These are phyloP conservation scores for Neria commutata DNA, from an alignment of 2,888 invertebrate species.

Conservation along the genomic window DNA sequence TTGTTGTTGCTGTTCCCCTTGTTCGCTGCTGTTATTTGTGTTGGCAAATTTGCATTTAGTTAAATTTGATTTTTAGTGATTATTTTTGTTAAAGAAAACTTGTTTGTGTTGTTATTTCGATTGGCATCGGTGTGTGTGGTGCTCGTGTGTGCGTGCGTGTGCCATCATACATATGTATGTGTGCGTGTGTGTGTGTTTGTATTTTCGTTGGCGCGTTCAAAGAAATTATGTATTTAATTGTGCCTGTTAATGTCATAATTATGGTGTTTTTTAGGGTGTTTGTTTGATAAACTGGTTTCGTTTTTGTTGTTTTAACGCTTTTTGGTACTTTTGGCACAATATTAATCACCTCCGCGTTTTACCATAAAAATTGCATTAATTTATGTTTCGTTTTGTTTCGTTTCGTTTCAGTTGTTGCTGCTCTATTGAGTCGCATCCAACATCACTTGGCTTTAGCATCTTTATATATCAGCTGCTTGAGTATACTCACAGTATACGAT, in stretches of 20 bases:
- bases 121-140: neutral
- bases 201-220: neutral
- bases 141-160: too few relatives aligned
- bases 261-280: conserved; percentile 25
- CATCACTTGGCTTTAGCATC: too few relatives aligned
- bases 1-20: conserved; percentile 10
- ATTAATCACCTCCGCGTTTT: conserved; percentile 21
- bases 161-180: too few relatives aligned
- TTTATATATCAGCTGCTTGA: too few relatives aligned
- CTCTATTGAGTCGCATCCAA: too few relatives aligned
- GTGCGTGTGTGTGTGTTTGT: neutral
- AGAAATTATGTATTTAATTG: conserved; percentile 32
- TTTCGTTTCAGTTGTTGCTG: conserved; percentile 1
- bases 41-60: conserved; percentile 44
- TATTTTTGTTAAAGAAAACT: conserved; percentile 33
- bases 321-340: conserved; percentile 15
- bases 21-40: conserved; percentile 42
- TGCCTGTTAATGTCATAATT: conserved; percentile 40
- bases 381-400: conserved; percentile 13
- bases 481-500: neutral
- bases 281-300: conserved; percentile 27
- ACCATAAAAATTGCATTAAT: conserved; percentile 34
- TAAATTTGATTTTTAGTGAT: conserved; percentile 15
- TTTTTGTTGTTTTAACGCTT: conserved; percentile 3
- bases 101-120: conserved; percentile 28